Percentiles rank a stretch among this genome's conserved stretches.
phyloP scores from a whole-genome alignment of 2,888 invertebrate genomes.

The Bedellia somnulentella region DNA sequence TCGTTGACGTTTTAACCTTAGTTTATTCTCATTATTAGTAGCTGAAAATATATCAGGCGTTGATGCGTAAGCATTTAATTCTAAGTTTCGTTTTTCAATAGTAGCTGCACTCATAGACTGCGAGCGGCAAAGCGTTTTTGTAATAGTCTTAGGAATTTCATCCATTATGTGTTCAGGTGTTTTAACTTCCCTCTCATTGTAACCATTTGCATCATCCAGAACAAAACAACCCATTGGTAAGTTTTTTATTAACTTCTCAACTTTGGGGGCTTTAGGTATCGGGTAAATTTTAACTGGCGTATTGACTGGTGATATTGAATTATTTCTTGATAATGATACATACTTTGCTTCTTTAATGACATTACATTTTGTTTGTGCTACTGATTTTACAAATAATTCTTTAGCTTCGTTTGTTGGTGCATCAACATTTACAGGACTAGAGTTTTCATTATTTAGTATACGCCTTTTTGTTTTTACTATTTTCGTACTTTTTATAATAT shows the following conservation, averaged over 20 bases:
- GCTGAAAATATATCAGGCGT: slow-evolving; percentile 36
- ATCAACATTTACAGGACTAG: slow-evolving; percentile 23
- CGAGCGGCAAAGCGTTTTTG: slow-evolving; percentile 26
- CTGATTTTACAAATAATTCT: slow-evolving; percentile 43
- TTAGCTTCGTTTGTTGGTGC: slow-evolving; percentile 29
- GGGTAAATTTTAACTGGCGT: slow-evolving; percentile 31
- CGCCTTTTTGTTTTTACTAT: slow-evolving; percentile 43
- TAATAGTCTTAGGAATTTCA: slow-evolving; percentile 4
- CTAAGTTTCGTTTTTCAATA: slow-evolving; percentile 22
- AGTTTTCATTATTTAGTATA: slow-evolving; percentile 24
- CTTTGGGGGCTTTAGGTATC: slow-evolving; percentile 18
- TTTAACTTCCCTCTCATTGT: slow-evolving; percentile 51
- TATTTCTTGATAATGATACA: slow-evolving; percentile 42
- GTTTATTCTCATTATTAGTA: slow-evolving; percentile 24
- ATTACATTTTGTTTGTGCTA: slow-evolving; percentile 38
- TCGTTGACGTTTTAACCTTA: slow-evolving; percentile 54
- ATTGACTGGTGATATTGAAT: slow-evolving; percentile 40
- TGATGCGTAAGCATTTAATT: slow-evolving; percentile 28
- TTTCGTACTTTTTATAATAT: slow-evolving; percentile 62
- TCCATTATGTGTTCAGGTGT: slow-evolving; percentile 33
- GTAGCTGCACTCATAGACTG: slow-evolving; percentile 32
- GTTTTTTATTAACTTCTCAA: slow-evolving; percentile 36
- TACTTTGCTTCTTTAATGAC: slow-evolving; percentile 48
- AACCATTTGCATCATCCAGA: slow-evolving; percentile 47
- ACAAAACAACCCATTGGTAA: slow-evolving; percentile 50